Evolutionary conservation across 2,888 invertebrate species (phyloP).

Genomic region (Agonopterix arenella): DNA sequence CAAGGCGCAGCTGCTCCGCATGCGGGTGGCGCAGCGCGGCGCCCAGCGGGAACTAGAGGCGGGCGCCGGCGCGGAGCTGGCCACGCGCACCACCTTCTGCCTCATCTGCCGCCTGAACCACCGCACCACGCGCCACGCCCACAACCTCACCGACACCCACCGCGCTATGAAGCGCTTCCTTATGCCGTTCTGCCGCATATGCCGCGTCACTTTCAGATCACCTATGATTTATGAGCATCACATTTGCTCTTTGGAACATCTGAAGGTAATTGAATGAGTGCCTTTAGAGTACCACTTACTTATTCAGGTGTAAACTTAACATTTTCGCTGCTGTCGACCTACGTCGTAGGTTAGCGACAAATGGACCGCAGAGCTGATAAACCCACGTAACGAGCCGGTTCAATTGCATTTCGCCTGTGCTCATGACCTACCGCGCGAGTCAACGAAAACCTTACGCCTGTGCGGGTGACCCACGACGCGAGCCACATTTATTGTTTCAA

Average conservation of each 20-base stretch:
- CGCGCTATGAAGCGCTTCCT: slow-evolving; percentile 91
- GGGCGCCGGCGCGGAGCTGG: slow-evolving; percentile 78
- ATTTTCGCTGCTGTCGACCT: too few relatives aligned
- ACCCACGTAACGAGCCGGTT: too few relatives aligned
- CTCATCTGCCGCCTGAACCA: slow-evolving; percentile 86
- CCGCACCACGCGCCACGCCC: slow-evolving; percentile 84
- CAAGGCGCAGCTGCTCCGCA: slow-evolving; percentile 83
- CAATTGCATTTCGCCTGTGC: too few relatives aligned
- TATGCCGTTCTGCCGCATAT: slow-evolving; percentile 88
- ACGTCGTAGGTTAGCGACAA: too few relatives aligned
- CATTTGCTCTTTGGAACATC: slow-evolving; percentile 87
- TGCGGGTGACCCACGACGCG: too few relatives aligned
- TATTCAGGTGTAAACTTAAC: too few relatives aligned
- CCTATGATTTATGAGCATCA: slow-evolving; percentile 92
- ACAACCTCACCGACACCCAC: slow-evolving; percentile 87
- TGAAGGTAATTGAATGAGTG: slow-evolving; percentile 74
- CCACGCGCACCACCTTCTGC: slow-evolving; percentile 81
- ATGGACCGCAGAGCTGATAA: too few relatives aligned
- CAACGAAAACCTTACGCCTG: too few relatives aligned
- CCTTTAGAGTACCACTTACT: too few relatives aligned
- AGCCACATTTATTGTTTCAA: too few relatives aligned
- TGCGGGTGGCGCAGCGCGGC: slow-evolving; percentile 87
- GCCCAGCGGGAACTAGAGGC: slow-evolving; percentile 88
- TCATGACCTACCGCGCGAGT: too few relatives aligned
- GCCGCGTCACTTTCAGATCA: slow-evolving; percentile 86